These are phyloP conservation scores for Parasteatoda tepidariorum DNA, from an alignment of 1,140 invertebrate genomes.

Conservation along the genomic window DNA sequence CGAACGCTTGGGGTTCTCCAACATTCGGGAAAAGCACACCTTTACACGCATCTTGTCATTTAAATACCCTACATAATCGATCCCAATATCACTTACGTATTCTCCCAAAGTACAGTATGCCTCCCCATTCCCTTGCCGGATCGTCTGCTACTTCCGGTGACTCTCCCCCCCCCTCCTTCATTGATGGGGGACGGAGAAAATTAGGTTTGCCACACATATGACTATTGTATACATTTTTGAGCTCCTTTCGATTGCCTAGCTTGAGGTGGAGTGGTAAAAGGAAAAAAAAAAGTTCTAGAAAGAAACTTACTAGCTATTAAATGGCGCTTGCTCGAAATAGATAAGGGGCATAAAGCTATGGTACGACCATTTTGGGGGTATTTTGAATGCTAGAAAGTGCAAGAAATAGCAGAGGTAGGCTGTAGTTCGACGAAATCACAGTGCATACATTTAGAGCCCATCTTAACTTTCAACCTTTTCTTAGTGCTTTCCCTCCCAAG, in stretches of 20 bases:
- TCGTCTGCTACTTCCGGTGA: background rate
- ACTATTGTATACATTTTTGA: background rate
- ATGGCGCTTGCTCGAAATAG: background rate
- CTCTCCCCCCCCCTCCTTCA: background rate
- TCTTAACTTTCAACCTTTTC: background rate
- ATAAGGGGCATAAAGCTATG: background rate
- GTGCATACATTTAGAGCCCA: background rate
- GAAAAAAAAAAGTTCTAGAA: background rate
- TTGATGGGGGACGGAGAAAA: background rate
- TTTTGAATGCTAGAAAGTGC: background rate
- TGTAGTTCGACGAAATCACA: background rate
- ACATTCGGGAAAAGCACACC: background rate
- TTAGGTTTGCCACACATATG: background rate
- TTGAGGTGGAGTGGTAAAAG: background rate
- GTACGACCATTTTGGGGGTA: background rate
- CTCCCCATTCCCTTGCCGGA: background rate
- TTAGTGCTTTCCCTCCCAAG: background rate
- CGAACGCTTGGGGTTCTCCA: background rate
- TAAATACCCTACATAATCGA: background rate
- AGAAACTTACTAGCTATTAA: background rate
- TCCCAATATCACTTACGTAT: background rate
- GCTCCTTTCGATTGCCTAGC: background rate
- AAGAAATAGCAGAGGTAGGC: background rate
- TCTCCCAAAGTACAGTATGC: background rate
- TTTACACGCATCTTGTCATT: background rate